Percentiles rank a stretch among this genome's conserved stretches.
phyloP scores from a whole-genome alignment of 2,113 vertebrate genomes.

The Nematolebias whitei region DNA sequence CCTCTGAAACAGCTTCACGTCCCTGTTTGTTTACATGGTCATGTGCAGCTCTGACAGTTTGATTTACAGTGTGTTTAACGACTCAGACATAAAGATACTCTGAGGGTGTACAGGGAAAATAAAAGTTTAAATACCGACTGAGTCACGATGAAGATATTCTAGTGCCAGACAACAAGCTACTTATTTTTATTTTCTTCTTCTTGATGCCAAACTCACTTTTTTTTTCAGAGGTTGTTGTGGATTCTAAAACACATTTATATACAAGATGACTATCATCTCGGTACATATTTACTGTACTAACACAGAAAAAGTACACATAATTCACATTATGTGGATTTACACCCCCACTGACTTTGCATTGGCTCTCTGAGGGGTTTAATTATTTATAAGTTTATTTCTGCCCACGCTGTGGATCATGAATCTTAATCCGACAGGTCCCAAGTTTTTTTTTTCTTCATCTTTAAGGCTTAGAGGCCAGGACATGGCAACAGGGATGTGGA shows the following conservation, averaged over 20 bases:
- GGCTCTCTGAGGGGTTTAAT: not conserved
- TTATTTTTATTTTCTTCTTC: not conserved
- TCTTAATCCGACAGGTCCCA: not conserved
- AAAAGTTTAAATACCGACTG: not conserved
- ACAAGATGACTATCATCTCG: not conserved
- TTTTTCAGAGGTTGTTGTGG: too few relatives aligned
- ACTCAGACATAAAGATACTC: constrained; percentile 15
- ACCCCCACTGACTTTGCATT: not conserved
- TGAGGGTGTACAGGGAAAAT: not conserved
- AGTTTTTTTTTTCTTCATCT: not conserved
- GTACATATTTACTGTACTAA: too few relatives aligned
- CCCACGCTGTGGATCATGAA: not conserved
- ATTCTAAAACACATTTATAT: too few relatives aligned
- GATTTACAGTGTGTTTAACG: constrained; percentile 34
- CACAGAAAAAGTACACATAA: too few relatives aligned
- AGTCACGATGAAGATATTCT: constrained; percentile 4
- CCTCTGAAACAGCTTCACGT: not conserved
- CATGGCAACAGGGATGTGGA: not conserved
- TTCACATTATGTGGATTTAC: not conserved
- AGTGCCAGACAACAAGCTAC: not conserved
- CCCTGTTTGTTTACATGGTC: constrained; percentile 27
- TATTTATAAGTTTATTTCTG: not conserved
- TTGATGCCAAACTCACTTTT: not conserved
- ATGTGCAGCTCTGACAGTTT: constrained; percentile 13
- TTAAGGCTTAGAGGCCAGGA: not conserved